Evolutionary conservation across 2,797 vertebrate species (phyloP).

Genomic region (Alauda arvensis): DNA sequence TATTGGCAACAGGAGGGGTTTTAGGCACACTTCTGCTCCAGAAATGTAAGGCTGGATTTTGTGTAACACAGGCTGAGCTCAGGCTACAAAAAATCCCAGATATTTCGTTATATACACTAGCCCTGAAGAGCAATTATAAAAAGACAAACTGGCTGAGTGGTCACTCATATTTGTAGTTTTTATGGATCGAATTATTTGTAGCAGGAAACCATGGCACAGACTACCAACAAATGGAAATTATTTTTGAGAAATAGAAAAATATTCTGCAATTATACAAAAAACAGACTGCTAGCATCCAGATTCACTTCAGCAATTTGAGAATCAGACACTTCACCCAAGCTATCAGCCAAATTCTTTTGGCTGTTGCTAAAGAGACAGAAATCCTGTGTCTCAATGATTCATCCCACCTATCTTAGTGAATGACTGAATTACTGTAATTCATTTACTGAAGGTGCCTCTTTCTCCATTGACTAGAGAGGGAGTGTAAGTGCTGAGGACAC

Average conservation of each 20-base stretch:
- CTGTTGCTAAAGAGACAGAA: background rate
- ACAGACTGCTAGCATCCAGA: background rate
- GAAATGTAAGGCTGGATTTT: background rate
- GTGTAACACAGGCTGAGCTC: background rate
- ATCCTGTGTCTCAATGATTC: background rate
- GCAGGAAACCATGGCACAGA: accelerated
- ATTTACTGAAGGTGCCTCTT: background rate
- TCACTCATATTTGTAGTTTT: background rate
- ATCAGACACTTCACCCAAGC: background rate
- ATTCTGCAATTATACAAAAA: background rate
- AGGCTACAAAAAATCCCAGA: background rate
- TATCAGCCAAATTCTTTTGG: background rate
- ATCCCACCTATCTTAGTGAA: background rate
- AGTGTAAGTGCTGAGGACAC: background rate
- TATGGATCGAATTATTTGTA: background rate
- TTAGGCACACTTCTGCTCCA: background rate
- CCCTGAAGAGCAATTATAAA: background rate
- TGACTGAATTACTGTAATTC: background rate
- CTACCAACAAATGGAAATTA: background rate
- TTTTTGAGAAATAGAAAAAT: background rate
- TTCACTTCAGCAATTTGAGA: background rate
- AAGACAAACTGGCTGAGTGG: background rate
- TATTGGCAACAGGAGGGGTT: background rate
- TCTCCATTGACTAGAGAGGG: background rate
- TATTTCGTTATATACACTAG: background rate